phyloP scores from a whole-genome alignment of 2,113 vertebrate genomes.

The Platanista minor region DNA sequence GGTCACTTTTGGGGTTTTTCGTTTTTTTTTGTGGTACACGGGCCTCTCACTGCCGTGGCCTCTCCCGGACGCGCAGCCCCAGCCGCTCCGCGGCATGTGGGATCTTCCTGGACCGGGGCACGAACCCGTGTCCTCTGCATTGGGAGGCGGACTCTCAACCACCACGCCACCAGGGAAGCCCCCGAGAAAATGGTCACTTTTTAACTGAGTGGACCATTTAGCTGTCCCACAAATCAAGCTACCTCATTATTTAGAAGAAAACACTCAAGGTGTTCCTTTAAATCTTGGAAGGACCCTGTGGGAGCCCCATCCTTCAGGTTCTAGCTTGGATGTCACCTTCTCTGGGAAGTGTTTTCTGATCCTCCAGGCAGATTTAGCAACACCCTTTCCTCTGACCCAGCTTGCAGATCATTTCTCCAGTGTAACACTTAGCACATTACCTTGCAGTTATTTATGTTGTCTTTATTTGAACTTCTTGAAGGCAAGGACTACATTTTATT shows the following conservation, averaged over 20 bases:
- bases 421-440: not conserved
- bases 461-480: slow-evolving; percentile 11
- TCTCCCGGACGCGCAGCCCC: too few relatives aligned
- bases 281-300: not conserved
- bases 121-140: too few relatives aligned
- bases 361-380: not conserved
- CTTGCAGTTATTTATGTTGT: not conserved
- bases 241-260: not conserved
- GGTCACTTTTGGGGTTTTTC: not conserved
- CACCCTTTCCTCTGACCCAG: not conserved
- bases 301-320: not conserved
- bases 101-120: too few relatives aligned
- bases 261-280: not conserved
- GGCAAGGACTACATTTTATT: not conserved
- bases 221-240: not conserved
- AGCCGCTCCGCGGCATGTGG: too few relatives aligned
- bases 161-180: too few relatives aligned
- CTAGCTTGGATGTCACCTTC: not conserved
- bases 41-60: too few relatives aligned
- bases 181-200: not conserved
- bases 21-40: too few relatives aligned
- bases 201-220: not conserved
- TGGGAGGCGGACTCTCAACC: too few relatives aligned
- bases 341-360: not conserved
- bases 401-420: not conserved